Percentiles rank a stretch among this genome's conserved stretches.
phyloP scores from a whole-genome alignment of 2,113 vertebrate genomes.

The Fulica atra region DNA sequence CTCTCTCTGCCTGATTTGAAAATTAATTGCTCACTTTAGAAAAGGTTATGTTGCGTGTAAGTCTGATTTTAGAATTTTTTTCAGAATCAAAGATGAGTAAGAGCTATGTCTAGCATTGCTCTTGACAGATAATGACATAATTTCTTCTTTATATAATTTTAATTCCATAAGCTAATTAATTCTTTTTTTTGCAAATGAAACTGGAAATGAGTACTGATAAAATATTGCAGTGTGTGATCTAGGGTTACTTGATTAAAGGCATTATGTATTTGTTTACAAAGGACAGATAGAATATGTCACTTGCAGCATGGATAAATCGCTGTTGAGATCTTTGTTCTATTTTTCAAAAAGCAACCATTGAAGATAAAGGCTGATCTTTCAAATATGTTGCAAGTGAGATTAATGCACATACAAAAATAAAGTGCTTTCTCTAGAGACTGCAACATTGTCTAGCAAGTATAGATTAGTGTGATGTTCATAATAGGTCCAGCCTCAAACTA shows the following conservation, averaged over 20 bases:
- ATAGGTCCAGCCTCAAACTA: neutral
- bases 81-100: neutral
- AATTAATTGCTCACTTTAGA: neutral
- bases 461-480: neutral
- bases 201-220: neutral
- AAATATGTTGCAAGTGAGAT: neutral
- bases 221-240: neutral
- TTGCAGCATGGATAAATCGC: neutral
- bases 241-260: constrained; percentile 5
- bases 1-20: neutral
- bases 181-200: constrained; percentile 5
- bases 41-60: neutral
- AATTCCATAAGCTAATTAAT: neutral
- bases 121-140: neutral
- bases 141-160: neutral
- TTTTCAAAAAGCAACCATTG: neutral
- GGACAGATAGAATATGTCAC: neutral
- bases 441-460: neutral
- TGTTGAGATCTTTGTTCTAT: neutral
- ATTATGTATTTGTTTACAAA: neutral
- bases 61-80: neutral
- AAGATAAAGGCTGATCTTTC: neutral
- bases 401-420: neutral
- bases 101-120: neutral
- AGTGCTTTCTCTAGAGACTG: neutral